These are phyloP conservation scores for Chromis chromis DNA, from an alignment of 2,797 vertebrate species.

Conservation along the genomic window DNA sequence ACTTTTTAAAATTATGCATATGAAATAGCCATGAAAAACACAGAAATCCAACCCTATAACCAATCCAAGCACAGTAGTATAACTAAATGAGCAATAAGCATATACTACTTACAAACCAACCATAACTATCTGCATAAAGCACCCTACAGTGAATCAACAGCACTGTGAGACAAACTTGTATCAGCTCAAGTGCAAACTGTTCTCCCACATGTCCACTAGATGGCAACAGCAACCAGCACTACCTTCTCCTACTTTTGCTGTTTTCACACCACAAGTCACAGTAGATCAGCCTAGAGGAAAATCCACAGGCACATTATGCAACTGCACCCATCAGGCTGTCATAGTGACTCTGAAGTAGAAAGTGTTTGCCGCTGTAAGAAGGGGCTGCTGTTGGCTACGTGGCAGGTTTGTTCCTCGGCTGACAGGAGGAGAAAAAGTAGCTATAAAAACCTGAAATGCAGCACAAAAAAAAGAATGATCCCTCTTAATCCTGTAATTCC, in stretches of 20 bases:
- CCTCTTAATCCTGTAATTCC: conserved; percentile 74
- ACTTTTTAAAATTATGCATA: no score
- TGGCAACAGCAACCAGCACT: conserved; percentile 34
- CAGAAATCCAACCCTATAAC: neutral
- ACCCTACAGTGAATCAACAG: no score
- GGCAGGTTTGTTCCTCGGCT: conserved; percentile 27
- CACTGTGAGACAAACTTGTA: neutral
- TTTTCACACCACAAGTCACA: conserved; percentile 19
- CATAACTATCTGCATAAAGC: no score
- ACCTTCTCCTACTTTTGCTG: neutral
- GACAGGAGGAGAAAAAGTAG: conserved; percentile 28
- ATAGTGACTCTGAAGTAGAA: conserved; percentile 15
- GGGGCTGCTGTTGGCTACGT: neutral
- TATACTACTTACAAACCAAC: neutral
- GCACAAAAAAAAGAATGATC: conserved; percentile 21
- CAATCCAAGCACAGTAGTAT: neutral
- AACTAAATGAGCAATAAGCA: neutral
- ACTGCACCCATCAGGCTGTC: conserved; percentile 35
- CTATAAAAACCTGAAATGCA: conserved; percentile 38
- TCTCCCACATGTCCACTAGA: conserved; percentile 54
- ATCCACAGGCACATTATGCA: conserved; percentile 30
- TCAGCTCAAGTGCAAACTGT: neutral
- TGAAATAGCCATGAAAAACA: neutral
- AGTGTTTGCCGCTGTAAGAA: conserved; percentile 12
- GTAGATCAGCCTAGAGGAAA: conserved; percentile 8